Base-by-base conservation (phyloP, 2,113 vertebrate species). In the Cryptoleucopteryx plumbea region DNA sequence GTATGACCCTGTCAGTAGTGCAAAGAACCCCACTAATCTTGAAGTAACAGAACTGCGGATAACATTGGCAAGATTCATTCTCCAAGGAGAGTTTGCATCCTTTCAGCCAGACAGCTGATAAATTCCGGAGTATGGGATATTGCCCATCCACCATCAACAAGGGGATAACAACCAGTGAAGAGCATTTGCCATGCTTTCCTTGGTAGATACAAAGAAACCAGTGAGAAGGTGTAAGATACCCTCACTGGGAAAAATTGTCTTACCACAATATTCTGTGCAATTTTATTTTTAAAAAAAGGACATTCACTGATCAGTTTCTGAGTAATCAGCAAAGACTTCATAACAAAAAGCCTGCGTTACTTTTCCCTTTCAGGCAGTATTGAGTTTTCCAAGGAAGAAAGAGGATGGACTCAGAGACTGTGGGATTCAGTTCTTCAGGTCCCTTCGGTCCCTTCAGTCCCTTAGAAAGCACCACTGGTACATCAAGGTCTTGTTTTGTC, bases 141-240 rank as follows among this genome's bases (percentile, higher is more conserved):
- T 36, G 40, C 16, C 9, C 47, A 31, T 11, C 29, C 58, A 38
- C 40, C 5, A 1, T 68, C 38, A 63, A 32, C 27, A 55, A 55
- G 9, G 12, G n/a, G 22, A 11, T 73, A 62, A 19, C 13, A 63
- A 50, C 0, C 0, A 11, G 9, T 62, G 42, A 47, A 53, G 14
- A 43, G 15, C 15, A 20, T 70, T 68, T 78, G 8, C 36, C 25
- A 13, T 25, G 29, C 13, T 56, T 82, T 55, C 55, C 13, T 47
- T 34, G 25, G 36, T 26, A 61, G 65, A 16, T 16, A 66, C 32
- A 70, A 63, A 59, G 7, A 45, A 77, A 65, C 2, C n/a, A 34
- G 22, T 34, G 55, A 61, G 40, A 82, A 61, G 16, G 6, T 50
- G 4, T 40, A 31, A 68, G 50, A 42, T 63, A 56, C 17, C 4